Evolutionary conservation across 1,140 invertebrate genomes (phyloP).

Genomic region (Brachionus sp.): DNA sequence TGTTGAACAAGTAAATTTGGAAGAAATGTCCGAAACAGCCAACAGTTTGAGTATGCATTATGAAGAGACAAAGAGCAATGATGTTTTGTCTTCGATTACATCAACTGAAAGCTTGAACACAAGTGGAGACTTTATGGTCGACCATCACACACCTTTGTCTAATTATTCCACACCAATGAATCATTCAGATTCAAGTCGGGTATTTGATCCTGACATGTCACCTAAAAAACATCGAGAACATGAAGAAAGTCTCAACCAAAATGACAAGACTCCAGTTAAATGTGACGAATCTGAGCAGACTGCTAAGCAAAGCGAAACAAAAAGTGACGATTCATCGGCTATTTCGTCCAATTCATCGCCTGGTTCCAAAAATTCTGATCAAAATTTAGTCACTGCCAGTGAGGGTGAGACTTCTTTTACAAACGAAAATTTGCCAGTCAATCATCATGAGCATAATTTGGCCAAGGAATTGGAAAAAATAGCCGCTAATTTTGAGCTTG

Average conservation of each 20-base stretch:
- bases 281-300: neutral
- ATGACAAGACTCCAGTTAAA: slow-evolving; percentile 11
- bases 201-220: neutral
- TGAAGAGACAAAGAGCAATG: neutral
- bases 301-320: neutral
- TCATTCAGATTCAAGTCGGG: slow-evolving; percentile 18
- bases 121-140: slow-evolving; percentile 5
- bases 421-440: neutral
- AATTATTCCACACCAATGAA: slow-evolving; percentile 23
- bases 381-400: slow-evolving; percentile 28
- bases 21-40: slow-evolving; percentile 1
- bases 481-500: neutral
- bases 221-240: slow-evolving; percentile 5
- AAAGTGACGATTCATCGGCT: neutral
- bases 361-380: slow-evolving; percentile 9
- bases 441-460: slow-evolving; percentile 19
- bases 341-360: neutral
- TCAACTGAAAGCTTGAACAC: slow-evolving; percentile 10
- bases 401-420: slow-evolving; percentile 3
- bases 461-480: slow-evolving; percentile 14
- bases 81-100: neutral
- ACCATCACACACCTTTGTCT: slow-evolving; percentile 5
- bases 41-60: neutral
- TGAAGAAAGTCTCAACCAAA: slow-evolving; percentile 15
- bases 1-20: neutral